phyloP scores from a whole-genome alignment of 2,113 vertebrate species.

The Verasper variegatus region DNA sequence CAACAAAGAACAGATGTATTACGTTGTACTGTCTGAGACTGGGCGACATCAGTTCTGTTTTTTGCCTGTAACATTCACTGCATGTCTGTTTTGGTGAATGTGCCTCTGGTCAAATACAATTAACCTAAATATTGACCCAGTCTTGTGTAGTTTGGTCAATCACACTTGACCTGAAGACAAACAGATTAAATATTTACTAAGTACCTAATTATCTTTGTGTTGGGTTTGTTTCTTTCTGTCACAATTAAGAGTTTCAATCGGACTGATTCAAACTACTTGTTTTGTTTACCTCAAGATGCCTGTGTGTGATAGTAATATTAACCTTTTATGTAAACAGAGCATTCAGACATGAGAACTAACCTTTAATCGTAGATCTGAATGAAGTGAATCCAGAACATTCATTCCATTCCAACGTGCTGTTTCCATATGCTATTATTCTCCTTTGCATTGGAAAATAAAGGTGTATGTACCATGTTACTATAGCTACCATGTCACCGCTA shows the following conservation, averaged over 20 bases:
- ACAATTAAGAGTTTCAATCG: constrained; percentile 6
- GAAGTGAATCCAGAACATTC: neutral
- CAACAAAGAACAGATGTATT: neutral
- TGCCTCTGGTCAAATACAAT: constrained; percentile 35
- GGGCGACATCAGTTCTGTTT: neutral
- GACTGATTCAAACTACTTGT: neutral
- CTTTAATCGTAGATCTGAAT: constrained; percentile 6
- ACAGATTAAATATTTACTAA: neutral
- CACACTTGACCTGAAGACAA: constrained; percentile 40
- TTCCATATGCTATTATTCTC: constrained; percentile 4
- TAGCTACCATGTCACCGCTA: constrained; percentile 32
- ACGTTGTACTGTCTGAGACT: neutral
- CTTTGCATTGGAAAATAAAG: constrained; percentile 35
- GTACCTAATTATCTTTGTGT: constrained; percentile 28
- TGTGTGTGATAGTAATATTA: neutral
- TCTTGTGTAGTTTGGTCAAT: constrained; percentile 6
- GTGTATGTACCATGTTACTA: constrained; percentile 34
- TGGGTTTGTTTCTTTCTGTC: neutral
- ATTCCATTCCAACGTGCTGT: constrained; percentile 1
- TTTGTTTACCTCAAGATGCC: neutral
- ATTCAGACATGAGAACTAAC: neutral
- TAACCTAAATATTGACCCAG: constrained; percentile 46
- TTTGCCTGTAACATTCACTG: neutral
- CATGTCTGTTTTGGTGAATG: constrained; percentile 38
- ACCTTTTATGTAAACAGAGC: neutral